Evolutionary conservation across 2,797 vertebrate species (phyloP).

Genomic region (Chelonia mydas): DNA sequence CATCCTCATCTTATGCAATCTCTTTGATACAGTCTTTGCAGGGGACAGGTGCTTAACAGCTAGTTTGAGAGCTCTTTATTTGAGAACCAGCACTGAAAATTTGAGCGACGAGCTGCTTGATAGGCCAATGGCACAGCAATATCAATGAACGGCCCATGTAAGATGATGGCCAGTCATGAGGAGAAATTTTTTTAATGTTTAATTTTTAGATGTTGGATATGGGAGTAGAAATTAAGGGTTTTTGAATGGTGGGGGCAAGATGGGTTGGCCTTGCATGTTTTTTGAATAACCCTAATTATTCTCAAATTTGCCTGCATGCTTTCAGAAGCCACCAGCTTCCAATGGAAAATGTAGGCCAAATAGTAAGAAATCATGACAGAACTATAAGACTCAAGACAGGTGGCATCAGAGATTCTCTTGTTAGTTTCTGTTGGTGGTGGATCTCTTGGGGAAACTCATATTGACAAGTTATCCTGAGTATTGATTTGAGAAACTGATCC

Average conservation of each 20-base stretch:
- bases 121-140: background rate
- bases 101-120: background rate
- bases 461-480: background rate
- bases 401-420: background rate
- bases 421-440: background rate
- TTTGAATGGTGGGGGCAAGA: background rate
- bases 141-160: background rate
- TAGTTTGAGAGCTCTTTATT: background rate
- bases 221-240: background rate
- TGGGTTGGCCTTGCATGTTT: background rate
- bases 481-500: background rate
- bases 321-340: background rate
- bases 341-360: background rate
- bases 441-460: background rate
- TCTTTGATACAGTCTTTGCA: background rate
- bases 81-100: background rate
- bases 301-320: background rate
- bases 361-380: background rate
- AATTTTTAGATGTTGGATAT: background rate
- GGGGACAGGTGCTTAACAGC: slow-evolving; percentile 1
- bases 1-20: background rate
- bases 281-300: background rate
- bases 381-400: background rate
- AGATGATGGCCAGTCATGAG: background rate
- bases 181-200: rapidly evolving